Evolutionary conservation across 2,113 vertebrate genomes (phyloP).

Genomic region (Thymallus thymallus): DNA sequence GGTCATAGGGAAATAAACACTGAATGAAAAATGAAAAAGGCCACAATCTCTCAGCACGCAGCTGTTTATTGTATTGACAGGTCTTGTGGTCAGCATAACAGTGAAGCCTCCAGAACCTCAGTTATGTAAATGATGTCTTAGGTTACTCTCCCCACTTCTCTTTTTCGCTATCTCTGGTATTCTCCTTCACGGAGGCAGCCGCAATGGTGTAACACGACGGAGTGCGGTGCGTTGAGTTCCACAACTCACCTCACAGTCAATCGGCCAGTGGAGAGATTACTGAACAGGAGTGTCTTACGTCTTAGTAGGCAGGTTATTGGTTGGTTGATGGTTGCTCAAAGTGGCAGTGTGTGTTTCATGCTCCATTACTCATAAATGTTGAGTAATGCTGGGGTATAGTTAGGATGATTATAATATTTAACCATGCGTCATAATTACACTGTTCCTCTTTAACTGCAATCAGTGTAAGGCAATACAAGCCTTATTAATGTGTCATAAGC

Average conservation of each 20-base stretch:
- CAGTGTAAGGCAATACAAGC: background rate
- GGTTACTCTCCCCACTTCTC: background rate
- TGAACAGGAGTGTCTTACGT: background rate
- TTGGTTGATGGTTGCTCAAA: no score
- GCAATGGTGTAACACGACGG: background rate
- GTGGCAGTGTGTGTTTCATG: background rate
- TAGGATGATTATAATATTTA: background rate
- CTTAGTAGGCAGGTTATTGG: background rate
- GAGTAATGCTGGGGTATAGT: background rate
- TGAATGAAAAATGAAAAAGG: background rate
- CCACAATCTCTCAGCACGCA: background rate
- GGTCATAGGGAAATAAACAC: background rate
- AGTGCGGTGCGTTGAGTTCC: background rate
- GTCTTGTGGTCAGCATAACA: background rate
- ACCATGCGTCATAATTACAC: background rate
- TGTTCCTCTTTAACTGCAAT: background rate
- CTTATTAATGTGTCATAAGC: background rate
- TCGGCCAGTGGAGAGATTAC: background rate
- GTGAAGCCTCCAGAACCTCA: background rate
- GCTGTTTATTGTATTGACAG: constrained; percentile 7
- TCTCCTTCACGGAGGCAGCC: background rate
- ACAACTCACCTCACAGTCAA: background rate
- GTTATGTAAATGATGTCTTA: background rate
- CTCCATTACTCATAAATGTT: no score
- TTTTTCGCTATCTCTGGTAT: background rate